Evolutionary conservation across 2,888 invertebrate species (phyloP).

Genomic region (Isotomurus palustris): DNA sequence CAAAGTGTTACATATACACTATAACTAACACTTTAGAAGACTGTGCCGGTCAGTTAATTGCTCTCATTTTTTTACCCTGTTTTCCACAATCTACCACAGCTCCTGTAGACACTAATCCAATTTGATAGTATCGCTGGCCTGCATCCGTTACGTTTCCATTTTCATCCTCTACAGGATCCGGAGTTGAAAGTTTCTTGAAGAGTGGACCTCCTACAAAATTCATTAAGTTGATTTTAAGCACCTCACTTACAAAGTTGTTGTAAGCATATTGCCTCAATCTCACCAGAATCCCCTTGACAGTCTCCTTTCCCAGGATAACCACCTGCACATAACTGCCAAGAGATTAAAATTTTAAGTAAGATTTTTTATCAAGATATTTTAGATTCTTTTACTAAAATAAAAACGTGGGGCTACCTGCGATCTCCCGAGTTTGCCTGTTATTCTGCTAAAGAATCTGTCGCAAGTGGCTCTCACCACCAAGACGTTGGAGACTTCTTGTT

Average conservation of each 20-base stretch:
- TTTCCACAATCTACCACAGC: constrained; percentile 24
- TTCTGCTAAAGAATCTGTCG: constrained; percentile 31
- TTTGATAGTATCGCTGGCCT: constrained; percentile 17
- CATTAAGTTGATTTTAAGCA: background rate
- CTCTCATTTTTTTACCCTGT: constrained; percentile 3
- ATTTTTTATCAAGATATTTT: too few species aligned
- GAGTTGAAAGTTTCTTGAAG: constrained; percentile 21
- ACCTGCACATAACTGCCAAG: constrained; percentile 33
- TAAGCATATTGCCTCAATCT: background rate
- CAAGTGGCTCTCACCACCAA: constrained; percentile 35
- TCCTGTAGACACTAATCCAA: constrained; percentile 33
- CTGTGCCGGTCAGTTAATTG: too few species aligned
- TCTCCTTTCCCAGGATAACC: constrained; percentile 32
- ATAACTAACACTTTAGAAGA: too few species aligned
- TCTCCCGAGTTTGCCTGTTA: constrained; percentile 30
- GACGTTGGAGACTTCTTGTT: constrained; percentile 34
- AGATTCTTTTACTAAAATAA: background rate
- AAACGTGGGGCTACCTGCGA: constrained; percentile 26
- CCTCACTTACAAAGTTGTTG: background rate
- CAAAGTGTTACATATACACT: background rate
- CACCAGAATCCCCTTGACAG: constrained; percentile 26
- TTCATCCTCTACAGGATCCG: background rate
- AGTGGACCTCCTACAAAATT: constrained; percentile 21
- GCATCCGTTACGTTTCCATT: background rate
- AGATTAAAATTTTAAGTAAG: too few species aligned